phyloP scores from a whole-genome alignment of 2,113 vertebrate species.

The Bos taurus region DNA sequence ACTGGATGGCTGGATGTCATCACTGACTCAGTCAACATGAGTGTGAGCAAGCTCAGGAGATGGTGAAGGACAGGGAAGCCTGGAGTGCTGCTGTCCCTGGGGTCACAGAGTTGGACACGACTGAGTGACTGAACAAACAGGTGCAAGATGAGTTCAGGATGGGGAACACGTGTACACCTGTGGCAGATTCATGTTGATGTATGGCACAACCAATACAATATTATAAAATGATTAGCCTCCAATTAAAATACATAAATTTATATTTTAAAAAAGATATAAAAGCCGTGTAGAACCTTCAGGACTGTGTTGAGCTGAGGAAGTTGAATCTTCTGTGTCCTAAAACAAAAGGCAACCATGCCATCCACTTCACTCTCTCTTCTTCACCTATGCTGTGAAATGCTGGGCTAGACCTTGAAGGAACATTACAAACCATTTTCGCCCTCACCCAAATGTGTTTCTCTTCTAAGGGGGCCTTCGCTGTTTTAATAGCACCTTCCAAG shows the following conservation, averaged over 20 bases:
- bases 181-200: rapidly evolving
- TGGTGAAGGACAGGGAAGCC: neutral
- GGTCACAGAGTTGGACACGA: rapidly evolving
- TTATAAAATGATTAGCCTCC: too few relatives aligned
- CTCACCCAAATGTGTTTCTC: neutral
- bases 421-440: neutral
- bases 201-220: too few relatives aligned
- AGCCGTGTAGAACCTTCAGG: neutral
- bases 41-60: neutral
- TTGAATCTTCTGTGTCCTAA: neutral
- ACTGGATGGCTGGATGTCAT: neutral
- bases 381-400: neutral
- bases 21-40: neutral
- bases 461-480: neutral
- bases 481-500: neutral
- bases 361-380: neutral
- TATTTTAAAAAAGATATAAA: neutral
- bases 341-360: neutral
- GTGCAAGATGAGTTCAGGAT: too few relatives aligned
- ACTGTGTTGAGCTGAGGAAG: neutral
- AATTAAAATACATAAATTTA: too few relatives aligned
- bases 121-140: neutral
- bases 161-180: rapidly evolving
- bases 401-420: neutral
- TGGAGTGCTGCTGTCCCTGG: neutral